Conservation (phyloP, 2,888 invertebrate species). For the Troglohyphantes excavatus region DNA sequence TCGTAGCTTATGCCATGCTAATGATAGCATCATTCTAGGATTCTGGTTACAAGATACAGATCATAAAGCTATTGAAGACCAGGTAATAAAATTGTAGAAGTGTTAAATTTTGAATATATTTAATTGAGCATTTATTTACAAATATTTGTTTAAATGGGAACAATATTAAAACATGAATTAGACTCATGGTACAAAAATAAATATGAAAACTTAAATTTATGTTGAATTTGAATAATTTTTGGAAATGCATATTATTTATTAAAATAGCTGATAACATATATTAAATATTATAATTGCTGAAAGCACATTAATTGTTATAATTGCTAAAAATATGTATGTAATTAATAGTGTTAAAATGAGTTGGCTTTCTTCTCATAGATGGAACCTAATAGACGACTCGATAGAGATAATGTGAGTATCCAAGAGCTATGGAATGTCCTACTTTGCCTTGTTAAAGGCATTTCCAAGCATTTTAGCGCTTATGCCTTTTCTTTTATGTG, state of each 20-base stretch:
- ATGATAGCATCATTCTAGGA: conserved; percentile 94
- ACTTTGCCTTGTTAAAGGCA: conserved; percentile 41
- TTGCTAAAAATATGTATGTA: no score
- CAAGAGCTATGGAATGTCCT: conserved; percentile 53
- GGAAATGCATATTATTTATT: no score
- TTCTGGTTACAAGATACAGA: conserved; percentile 98
- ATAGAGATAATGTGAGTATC: conserved; percentile 90
- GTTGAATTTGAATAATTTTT: no score
- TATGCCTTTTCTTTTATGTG: conserved; percentile 21
- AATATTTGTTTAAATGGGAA: no score
- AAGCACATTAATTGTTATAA: no score
- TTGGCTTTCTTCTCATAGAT: conserved; percentile 85
- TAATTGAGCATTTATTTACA: no score
- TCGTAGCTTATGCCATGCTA: conserved; percentile 91
- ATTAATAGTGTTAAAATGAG: background rate
- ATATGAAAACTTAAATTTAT: no score
- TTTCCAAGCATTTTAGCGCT: conserved; percentile 31
- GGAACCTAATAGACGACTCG: conserved; percentile 91
- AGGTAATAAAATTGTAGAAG: conserved; percentile 86
- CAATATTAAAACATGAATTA: no score
- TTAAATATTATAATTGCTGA: no score
- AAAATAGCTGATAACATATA: no score
- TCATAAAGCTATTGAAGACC: conserved; percentile 97
- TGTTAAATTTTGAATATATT: no score
- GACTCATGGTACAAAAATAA: no score